phyloP scores from a whole-genome alignment of 2,113 vertebrate species.

The Nerophis ophidion region DNA sequence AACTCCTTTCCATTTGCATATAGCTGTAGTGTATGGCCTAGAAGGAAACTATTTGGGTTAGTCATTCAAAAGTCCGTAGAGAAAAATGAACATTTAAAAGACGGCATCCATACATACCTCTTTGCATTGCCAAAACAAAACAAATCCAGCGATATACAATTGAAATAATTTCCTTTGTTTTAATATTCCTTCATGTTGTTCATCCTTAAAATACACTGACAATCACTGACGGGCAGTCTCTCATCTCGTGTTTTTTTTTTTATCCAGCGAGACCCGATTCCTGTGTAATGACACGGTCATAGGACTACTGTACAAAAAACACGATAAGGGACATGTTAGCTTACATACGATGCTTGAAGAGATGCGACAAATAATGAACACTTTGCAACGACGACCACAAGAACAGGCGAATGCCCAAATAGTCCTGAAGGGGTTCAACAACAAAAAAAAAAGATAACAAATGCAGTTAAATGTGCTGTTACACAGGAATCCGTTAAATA shows the following conservation, averaged over 20 bases:
- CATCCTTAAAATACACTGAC: conserved; percentile 70
- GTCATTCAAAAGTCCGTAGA: background rate
- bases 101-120: too few species aligned
- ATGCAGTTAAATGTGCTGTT: conserved; percentile 57
- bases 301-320: conserved; percentile 42
- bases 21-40: background rate
- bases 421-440: conserved; percentile 36
- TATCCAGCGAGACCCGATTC: conserved; percentile 59
- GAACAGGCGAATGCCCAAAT: conserved; percentile 53
- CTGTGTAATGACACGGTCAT: conserved; percentile 62
- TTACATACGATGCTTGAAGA: conserved; percentile 32
- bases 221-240: conserved; percentile 62
- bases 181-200: conserved; percentile 61
- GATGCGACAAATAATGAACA: conserved; percentile 34
- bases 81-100: background rate
- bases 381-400: conserved; percentile 30
- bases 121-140: conserved; percentile 4
- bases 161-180: conserved; percentile 38
- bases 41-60: background rate
- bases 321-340: conserved; percentile 48
- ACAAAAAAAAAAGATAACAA: conserved; percentile 12
- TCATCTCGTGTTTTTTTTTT: conserved; percentile 20
- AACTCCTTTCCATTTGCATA: background rate
- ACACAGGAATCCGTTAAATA: conserved; percentile 73
- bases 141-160: background rate